A percentile compares a stretch with the other conserved stretches of the same genome.
Conservation (phyloP, 2,797 vertebrate genomes). For the Aythya fuligula region DNA sequence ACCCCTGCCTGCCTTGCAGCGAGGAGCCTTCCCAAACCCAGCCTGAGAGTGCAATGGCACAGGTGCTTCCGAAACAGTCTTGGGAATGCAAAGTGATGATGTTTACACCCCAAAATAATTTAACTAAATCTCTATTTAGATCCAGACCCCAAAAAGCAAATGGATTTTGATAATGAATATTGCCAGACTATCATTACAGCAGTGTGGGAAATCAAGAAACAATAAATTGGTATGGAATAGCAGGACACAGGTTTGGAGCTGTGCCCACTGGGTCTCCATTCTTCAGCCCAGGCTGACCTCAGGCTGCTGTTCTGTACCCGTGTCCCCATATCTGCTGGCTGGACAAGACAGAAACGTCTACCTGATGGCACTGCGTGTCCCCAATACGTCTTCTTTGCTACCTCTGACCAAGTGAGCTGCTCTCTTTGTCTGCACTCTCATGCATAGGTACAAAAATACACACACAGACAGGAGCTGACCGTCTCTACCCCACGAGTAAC, state of each 20-base stretch:
- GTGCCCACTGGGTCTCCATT: too few relatives aligned
- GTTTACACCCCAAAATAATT: accelerated
- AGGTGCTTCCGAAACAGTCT: accelerated
- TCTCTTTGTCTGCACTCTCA: neutral
- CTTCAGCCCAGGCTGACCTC: neutral
- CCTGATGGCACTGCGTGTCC: neutral
- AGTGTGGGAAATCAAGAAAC: accelerated
- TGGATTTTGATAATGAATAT: accelerated
- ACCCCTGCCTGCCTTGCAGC: neutral
- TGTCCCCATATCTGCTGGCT: too few relatives aligned
- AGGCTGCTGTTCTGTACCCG: too few relatives aligned
- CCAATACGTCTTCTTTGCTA: accelerated
- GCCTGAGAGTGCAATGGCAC: accelerated
- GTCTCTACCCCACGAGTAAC: accelerated
- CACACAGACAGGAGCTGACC: too few relatives aligned
- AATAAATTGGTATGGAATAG: neutral
- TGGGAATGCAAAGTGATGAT: accelerated
- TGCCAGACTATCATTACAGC: neutral
- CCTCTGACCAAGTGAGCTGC: accelerated
- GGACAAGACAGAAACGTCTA: too few relatives aligned
- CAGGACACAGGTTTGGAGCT: neutral
- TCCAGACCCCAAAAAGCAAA: neutral
- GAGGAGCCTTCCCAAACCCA: neutral
- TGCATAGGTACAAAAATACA: neutral
- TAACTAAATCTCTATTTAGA: too few relatives aligned